A percentile compares a stretch with the other conserved stretches of the same genome.
Conservation (phyloP, 2,113 vertebrate species). For the Pristiophorus japonicus region DNA sequence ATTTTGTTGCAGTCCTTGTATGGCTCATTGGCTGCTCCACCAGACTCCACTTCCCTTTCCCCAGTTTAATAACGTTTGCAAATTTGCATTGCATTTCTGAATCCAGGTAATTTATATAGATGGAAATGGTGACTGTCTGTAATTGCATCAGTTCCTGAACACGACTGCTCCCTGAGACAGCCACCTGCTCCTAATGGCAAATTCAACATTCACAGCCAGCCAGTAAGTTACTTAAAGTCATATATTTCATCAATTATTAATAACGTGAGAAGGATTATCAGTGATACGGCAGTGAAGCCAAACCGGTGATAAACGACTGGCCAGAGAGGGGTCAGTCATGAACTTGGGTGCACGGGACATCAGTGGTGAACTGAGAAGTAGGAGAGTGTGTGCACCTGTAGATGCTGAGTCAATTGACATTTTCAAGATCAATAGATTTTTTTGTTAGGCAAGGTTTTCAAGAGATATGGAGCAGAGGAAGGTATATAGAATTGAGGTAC, state of each 20-base stretch:
- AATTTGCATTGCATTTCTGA: neutral
- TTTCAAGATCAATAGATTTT: neutral
- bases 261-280: neutral
- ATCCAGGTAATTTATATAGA: neutral
- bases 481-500: neutral
- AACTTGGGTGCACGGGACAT: slow-evolving; percentile 54
- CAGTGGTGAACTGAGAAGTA: neutral
- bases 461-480: neutral
- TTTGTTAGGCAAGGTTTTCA: neutral
- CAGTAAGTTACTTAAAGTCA: neutral
- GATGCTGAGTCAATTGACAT: neutral
- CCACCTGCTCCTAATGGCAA: neutral
- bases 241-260: neutral
- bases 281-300: neutral
- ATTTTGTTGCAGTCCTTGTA: neutral
- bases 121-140: neutral
- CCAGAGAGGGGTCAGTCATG: neutral
- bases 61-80: neutral
- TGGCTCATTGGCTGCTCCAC: neutral
- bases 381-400: neutral
- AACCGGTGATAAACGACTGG: too few relatives aligned
- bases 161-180: neutral
- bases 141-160: neutral
- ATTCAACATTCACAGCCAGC: neutral
- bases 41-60: neutral